These are phyloP conservation scores for Prolemur simus DNA, from an alignment of 2,113 vertebrate species.

Conservation along the genomic window DNA sequence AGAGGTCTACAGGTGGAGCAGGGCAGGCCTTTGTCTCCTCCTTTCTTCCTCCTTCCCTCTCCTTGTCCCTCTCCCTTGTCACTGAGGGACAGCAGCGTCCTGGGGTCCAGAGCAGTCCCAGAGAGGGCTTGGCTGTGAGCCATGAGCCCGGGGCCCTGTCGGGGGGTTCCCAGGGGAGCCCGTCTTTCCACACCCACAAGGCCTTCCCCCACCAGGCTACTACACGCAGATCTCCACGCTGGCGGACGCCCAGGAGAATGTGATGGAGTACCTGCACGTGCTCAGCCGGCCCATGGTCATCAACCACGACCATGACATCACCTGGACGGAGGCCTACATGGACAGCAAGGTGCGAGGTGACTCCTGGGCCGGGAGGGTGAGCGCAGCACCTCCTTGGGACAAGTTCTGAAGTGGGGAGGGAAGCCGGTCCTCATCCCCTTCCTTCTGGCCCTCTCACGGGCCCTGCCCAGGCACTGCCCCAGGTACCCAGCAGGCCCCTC, in stretches of 20 bases:
- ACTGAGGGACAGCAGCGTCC: background rate
- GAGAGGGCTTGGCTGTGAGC: background rate
- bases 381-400: background rate
- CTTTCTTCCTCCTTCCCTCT: no score
- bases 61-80: no score
- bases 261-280: slow-evolving; percentile 98
- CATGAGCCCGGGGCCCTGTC: rapidly evolving
- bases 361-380: background rate
- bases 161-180: background rate
- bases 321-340: slow-evolving; percentile 98
- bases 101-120: background rate
- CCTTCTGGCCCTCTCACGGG: background rate
- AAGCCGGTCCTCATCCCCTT: no score
- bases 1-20: background rate
- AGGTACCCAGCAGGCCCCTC: background rate
- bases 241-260: slow-evolving; percentile 96
- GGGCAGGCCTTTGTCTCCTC: background rate
- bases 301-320: slow-evolving; percentile 96
- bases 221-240: slow-evolving; percentile 97
- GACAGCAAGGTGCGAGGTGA: slow-evolving; percentile 84
- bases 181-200: rapidly evolving
- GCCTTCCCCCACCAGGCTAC: slow-evolving; percentile 85
- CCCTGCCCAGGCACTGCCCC: background rate
- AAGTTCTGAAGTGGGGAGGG: background rate
- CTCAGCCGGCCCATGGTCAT: slow-evolving; percentile 99